Conservation (phyloP, 2,113 vertebrate species). For the Eretmochelys imbricata region DNA sequence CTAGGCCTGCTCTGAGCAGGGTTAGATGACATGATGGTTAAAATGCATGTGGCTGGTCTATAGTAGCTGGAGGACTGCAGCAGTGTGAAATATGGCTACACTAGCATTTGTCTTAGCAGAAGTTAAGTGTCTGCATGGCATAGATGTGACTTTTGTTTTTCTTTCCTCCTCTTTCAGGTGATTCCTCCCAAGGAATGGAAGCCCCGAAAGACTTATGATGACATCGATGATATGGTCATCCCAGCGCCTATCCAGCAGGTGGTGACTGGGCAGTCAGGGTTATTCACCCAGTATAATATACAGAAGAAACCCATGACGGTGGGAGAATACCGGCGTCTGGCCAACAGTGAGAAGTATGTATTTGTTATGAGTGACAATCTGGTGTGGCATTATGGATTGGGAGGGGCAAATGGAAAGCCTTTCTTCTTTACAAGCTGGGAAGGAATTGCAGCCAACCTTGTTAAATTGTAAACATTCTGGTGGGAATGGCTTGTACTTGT, state of each 20-base stretch:
- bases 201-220: conserved; percentile 80
- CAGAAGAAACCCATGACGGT: conserved; percentile 88
- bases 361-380: background rate
- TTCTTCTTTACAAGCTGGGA: background rate
- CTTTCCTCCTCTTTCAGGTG: conserved; percentile 60
- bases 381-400: fast-evolving
- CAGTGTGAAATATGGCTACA: background rate
- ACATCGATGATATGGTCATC: conserved; percentile 86
- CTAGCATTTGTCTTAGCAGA: background rate
- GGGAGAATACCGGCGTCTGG: conserved; percentile 84
- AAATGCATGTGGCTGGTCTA: background rate
- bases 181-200: conserved; percentile 87
- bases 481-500: background rate
- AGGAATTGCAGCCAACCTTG: fast-evolving
- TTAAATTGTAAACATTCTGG: background rate
- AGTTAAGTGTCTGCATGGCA: background rate
- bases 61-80: background rate
- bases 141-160: fast-evolving
- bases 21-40: background rate
- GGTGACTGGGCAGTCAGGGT: conserved; percentile 85
- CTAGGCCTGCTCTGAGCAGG: background rate
- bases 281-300: conserved; percentile 88
- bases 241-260: conserved; percentile 87
- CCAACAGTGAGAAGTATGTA: conserved; percentile 85
- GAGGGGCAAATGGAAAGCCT: fast-evolving